Base-by-base conservation (phyloP, 2,888 invertebrate species). In the Cancer borealis region DNA sequence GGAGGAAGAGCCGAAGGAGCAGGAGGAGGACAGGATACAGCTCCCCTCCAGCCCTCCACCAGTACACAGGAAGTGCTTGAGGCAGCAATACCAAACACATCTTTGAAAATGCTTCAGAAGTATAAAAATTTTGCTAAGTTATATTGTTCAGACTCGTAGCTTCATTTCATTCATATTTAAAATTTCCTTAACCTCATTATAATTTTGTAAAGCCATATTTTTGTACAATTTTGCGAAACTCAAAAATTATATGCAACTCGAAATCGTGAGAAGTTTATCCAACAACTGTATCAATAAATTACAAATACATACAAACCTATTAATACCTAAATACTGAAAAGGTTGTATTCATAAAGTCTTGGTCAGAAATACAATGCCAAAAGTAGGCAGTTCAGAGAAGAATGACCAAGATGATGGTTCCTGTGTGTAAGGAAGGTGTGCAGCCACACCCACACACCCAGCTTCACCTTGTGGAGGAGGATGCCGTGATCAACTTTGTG, bases 131-230 rank as follows among this genome's bases (percentile, higher is more conserved):
- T 93, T 91, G 66, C 93, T 10, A 26, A 60, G 10, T 39, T 45
- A 14, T 91, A 93, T 93, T 90, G 93, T 91, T 93, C 66, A 12
- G 90, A 54, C 14, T 90, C 84, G 5, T 84, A 84, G 39, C 39
- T 73, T 73, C 26, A 5, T 26, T 0, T 10, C 26, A 73, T 73
- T 73, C n/a, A 73, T 73, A 73, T 6, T 73, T 26, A 73, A 73
- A 26, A 30, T 39, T 39, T 84, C 17, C 30, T 30, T 4, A 30
- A n/a, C 12, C 39, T 14, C 4, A 39, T 12, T 39, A 30, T 84
- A 17, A 84, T 26, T 84, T 84, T 17, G 3, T 84, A 26, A n/a
- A 73, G 39, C 39, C 84, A 66, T 84, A 12, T 30, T 79, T 79
- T 79, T 73, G 2, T 73, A n/a, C 26, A 54, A 54, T 54, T 17